Percentiles rank a stretch among this genome's conserved stretches.
Evolutionary conservation across 2,888 invertebrate genomes (phyloP).

Genomic region (Trimorus sp.): DNA sequence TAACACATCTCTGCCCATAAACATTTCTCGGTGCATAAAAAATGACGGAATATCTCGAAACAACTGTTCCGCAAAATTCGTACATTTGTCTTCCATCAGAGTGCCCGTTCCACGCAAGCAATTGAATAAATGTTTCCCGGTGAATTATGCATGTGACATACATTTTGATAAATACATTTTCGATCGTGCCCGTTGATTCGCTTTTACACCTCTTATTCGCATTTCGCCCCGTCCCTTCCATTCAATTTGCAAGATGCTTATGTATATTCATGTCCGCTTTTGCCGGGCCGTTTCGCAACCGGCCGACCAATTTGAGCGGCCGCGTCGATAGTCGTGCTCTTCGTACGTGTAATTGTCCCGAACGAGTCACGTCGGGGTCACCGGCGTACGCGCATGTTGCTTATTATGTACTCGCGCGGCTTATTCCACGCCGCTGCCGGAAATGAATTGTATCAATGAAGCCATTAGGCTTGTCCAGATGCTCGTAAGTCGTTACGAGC

Average conservation of each 20-base stretch:
- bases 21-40: no score
- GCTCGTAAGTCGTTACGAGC: conserved; percentile 18
- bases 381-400: conserved; percentile 23
- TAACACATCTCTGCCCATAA: no score
- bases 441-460: conserved; percentile 56
- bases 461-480: conserved; percentile 37
- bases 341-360: conserved; percentile 74
- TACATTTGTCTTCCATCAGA: no score
- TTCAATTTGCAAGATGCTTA: conserved; percentile 12
- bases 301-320: conserved; percentile 59
- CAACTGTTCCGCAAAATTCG: no score
- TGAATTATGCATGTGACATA: no score
- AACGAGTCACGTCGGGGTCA: conserved; percentile 61
- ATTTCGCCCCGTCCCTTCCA: no score
- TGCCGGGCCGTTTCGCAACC: conserved; percentile 65
- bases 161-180: background rate
- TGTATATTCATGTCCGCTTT: conserved; percentile 49
- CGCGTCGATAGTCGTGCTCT: conserved; percentile 72
- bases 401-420: conserved; percentile 31
- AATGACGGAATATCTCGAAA: no score
- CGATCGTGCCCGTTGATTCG: background rate
- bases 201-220: background rate
- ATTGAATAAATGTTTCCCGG: no score
- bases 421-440: conserved; percentile 35
- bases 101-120: no score